Base-by-base conservation (phyloP, 2,797 vertebrate genomes). In the Bovichtus variegatus region DNA sequence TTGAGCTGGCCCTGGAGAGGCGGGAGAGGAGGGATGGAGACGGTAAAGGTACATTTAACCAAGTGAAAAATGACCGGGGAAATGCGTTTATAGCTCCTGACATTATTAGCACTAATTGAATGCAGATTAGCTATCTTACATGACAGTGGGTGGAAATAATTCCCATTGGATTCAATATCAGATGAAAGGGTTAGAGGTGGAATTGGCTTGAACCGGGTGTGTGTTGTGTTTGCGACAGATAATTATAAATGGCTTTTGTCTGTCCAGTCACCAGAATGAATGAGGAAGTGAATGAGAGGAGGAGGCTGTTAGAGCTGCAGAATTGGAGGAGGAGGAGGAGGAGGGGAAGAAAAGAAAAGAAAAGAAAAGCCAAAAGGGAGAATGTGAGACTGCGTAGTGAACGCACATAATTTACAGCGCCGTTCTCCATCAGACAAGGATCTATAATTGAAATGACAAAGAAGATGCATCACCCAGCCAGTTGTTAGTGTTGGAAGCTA, bases 381-480 rank as follows among this genome's bases (percentile, higher is more conserved):
- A 47, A 44, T 60, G 79, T 36, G 75, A 44, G 78, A 23, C 6
- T 36, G 74, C 41, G 59, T 21, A 13, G 78, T 60, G 87, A 80
- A 58, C 71, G 44, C 83, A 85, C 79, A 90, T 95, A 91, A 95
- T 93, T 94, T 93, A 94, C 88, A 70, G 76, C 67, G 25, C 61
- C 59, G 83, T 81, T 94, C 71, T 88, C 88, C 90, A 87, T 94
- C 93, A 93, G 94, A 94, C 93, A 91, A 90, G 92, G 92, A 95
- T 94, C 94, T 95, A 84, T 95, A 96, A 96, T 96, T 95, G 95
- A 96, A 96, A 93, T 95, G 95, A 95, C 95, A 95, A 95, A 95
- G 90, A 95, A 96, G 94, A 95, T 93, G 93, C 93, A 96, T 95
- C 81, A 83, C 91, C 83, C 46, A 78, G 86, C 63, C 85, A 38